Evolutionary conservation across 2,888 invertebrate genomes (phyloP), one percentile per base, ranked within the genome.

Genomic region (Scelioninae gen. 1): DNA sequence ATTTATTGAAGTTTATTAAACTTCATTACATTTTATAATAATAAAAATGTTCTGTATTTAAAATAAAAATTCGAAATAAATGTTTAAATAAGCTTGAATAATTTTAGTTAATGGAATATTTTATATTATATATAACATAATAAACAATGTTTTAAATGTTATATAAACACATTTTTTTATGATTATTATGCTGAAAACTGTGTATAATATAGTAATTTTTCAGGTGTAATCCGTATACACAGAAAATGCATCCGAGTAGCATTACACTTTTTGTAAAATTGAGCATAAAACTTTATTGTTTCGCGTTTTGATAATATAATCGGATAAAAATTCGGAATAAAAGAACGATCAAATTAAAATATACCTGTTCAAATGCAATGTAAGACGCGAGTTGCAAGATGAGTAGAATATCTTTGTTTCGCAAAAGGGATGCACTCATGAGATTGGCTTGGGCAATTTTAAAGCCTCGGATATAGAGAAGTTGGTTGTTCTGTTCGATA

Each of bases 401-500:
- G 38, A 29, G 45, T 34, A 0, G 45, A 55, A 45, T 56, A 65
- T 65, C 45, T 75, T 65, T 63, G 75, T 75, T 58, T 75, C 51
- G 58, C 32, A 34, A 68, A 55, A 9, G 68, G 23, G 43, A 62
- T 56, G 66, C 69, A 69, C 71, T 78, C 51, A n/a, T 65, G 65
- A 78, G 71, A 78, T 78, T 71, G 71, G 65, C 51, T 51, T 15
- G 15, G 53, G 51, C 55, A 71, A 78, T 71, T 65, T 77, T 55
- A 69, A 69, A 69, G 29, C 40, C 47, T 10, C 47, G 43, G 32
- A 34, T 71, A 32, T 63, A 49, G 49, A 29, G 55, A 69, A 55
- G 49, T 63, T 49, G 51, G 60, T 60, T 60, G 49, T 71, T 71
- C 58, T 65, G 58, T 43, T 56, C 65, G 56, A 78, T 78, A 78